Evolutionary conservation across 2,888 invertebrate genomes (phyloP), one percentile per base, ranked within the genome.

Genomic region (Lepidochrysops patricia): DNA sequence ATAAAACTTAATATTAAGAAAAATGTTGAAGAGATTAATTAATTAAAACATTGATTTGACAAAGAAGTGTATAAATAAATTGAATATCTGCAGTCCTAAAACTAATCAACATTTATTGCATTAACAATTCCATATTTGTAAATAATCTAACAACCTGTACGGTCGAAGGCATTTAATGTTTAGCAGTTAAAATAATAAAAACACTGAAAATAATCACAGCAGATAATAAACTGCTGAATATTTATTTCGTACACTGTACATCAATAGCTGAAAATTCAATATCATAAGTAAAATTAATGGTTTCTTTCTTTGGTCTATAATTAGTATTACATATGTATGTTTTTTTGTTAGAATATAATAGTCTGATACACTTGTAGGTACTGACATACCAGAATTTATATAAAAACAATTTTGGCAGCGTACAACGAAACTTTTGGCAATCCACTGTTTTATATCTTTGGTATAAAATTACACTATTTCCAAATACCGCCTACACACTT

Each of bases 381-480:
- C 26, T 13, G 6, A 5, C 26, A 13, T 50, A 26, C 26, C 26
- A 12, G 26, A 26, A 26, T 13, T 26, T 26, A 12, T 13, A 26
- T 6, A 50, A 26, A 50, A 50, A 25, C n/a, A 5, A 2, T 13
- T 50, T 26, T 50, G 50, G 50, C 50, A 50, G 26, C 50, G 1
- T n/a, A 26, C 50, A 50, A n/a, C 25, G 26, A 50, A 50, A 50
- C 26, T 50, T 50, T 50, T 50, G 50, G 50, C 50, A 50, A 50
- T 50, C 50, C 25, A 50, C 26, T 50, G 50, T 13, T 50, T 25
- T 50, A 50, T 50, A 26, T 50, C 50, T 50, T 50, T 50, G 50
- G 50, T 50, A 50, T 13, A 26, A 50, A n/a, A 50, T 50, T 26
- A 50, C 26, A n/a, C 50, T 50, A 50, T 50, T 50, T 26, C 9